Percentiles rank a stretch among this genome's conserved stretches.
Evolutionary conservation across 2,113 vertebrate species (phyloP).

Genomic region (Paratilapia polleni): DNA sequence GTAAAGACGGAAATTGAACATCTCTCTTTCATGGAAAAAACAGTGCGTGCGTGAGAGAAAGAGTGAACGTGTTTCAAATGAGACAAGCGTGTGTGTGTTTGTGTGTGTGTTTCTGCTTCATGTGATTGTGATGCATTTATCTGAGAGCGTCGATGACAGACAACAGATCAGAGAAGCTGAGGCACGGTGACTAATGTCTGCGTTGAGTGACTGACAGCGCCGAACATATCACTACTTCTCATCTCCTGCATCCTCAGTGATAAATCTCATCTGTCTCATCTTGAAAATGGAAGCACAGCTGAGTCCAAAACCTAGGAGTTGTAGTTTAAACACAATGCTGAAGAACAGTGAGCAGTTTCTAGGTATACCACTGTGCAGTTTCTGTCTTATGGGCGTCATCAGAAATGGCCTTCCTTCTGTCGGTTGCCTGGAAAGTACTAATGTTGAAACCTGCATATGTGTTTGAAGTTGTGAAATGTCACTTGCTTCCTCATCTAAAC

Average conservation of each 20-base stretch:
- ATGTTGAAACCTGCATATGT: neutral
- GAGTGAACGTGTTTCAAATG: conserved; percentile 36
- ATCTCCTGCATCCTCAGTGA: conserved; percentile 59
- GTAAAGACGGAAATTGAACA: conserved; percentile 72
- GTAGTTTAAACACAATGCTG: conserved; percentile 64
- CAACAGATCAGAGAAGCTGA: conserved; percentile 68
- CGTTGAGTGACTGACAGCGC: conserved; percentile 72
- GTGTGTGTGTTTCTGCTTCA: neutral
- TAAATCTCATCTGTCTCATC: conserved; percentile 68
- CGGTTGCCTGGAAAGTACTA: conserved; percentile 27
- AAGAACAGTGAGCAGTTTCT: conserved; percentile 44
- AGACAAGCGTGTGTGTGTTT: conserved; percentile 46
- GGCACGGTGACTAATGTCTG: conserved; percentile 67
- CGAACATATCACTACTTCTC: conserved; percentile 61
- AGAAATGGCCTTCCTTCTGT: conserved; percentile 40
- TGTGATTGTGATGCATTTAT: conserved; percentile 59
- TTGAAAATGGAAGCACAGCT: conserved; percentile 45
- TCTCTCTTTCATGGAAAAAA: conserved; percentile 69
- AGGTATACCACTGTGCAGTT: conserved; percentile 32
- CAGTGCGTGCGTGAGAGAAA: neutral
- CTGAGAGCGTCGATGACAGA: conserved; percentile 64
- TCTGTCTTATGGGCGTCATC: conserved; percentile 7
- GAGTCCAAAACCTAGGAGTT: conserved; percentile 51
- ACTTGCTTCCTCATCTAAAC: neutral
- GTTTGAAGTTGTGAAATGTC: neutral